phyloP scores from a whole-genome alignment of 2,888 invertebrate species.

The Trissoscelio sp. region DNA sequence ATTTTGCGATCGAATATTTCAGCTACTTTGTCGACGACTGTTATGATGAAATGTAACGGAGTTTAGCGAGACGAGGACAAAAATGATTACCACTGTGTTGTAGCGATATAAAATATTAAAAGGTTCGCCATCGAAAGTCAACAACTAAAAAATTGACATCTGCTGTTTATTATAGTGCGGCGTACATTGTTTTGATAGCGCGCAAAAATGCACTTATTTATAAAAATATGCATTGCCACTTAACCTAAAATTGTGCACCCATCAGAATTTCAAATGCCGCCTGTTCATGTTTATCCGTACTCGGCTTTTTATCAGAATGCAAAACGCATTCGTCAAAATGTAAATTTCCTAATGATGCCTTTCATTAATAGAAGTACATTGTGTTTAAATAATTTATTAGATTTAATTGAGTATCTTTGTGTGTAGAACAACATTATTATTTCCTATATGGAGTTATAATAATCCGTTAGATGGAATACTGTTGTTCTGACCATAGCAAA shows the following conservation, averaged over 20 bases:
- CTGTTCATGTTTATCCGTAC: neutral
- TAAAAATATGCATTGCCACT: conserved; percentile 36
- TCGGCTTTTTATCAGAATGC: conserved; percentile 1
- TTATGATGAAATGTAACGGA: too few species aligned
- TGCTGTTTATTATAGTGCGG: too few species aligned
- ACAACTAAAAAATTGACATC: too few species aligned
- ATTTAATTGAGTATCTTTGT: neutral
- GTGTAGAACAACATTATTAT: neutral
- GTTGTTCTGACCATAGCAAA: conserved; percentile 1
- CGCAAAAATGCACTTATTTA: too few species aligned
- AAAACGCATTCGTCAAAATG: conserved; percentile 5
- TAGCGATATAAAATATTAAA: too few species aligned
- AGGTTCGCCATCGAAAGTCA: too few species aligned
- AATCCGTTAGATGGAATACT: neutral
- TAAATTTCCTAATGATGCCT: conserved; percentile 8
- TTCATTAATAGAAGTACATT: conserved; percentile 20
- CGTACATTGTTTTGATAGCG: too few species aligned
- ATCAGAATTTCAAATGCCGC: conserved; percentile 29
- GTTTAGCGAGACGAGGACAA: too few species aligned
- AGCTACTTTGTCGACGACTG: too few species aligned
- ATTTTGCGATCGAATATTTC: too few species aligned
- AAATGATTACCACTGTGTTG: too few species aligned
- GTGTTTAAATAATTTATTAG: neutral
- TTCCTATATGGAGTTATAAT: neutral
- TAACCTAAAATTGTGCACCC: conserved; percentile 3